Evolutionary conservation across 1,140 invertebrate species (phyloP), one percentile per base, ranked within the genome.

Genomic region (Conus ventricosus): DNA sequence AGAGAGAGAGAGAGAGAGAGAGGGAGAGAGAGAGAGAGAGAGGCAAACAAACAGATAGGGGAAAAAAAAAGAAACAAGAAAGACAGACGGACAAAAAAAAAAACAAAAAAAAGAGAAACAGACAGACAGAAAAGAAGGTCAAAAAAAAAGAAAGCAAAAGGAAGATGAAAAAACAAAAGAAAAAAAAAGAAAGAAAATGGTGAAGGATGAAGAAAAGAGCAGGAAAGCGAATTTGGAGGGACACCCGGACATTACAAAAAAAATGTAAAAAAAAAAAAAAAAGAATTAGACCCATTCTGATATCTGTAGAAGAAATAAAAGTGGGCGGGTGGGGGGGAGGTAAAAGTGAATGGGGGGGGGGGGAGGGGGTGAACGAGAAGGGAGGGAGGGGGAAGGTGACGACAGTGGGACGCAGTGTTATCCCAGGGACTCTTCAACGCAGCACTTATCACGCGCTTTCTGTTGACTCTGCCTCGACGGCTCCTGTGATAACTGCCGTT

Each of bases 21-120:
- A 83, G 55, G 6, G 1, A 25, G 89, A 83, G 57, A 81, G 51
- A 80, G 5, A 78, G 51, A 55, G 4, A 51, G 54, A 63, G 7
- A 63, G 75, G n/a, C 11, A 27, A 53, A 87, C 15, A 80, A 2
- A 87, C 20, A 80, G 75, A 87, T 4, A 84, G 83, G 55, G 20
- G 17, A 13, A 84, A 23, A 84, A 15, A 84, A 23, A 84, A 6
- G 55, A 27, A 80, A 27, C 27, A 27, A 51, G 27, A 80, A 8
- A 80, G 76, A 80, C 25, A 27, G 11, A 80, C 25, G 51, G 76
- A 27, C 25, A 53, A 27, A 80, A 20, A 80, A 27, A 80, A 27
- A 80, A 27, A 80, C n/a, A 27, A 51, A 8, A 80, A 3, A 80
- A 27, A 80, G 76, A 80, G 2, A 80, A 8, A 80, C 7, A 80